Evolutionary conservation across 2,113 vertebrate genomes (phyloP).

Genomic region (Theristicus caerulescens): DNA sequence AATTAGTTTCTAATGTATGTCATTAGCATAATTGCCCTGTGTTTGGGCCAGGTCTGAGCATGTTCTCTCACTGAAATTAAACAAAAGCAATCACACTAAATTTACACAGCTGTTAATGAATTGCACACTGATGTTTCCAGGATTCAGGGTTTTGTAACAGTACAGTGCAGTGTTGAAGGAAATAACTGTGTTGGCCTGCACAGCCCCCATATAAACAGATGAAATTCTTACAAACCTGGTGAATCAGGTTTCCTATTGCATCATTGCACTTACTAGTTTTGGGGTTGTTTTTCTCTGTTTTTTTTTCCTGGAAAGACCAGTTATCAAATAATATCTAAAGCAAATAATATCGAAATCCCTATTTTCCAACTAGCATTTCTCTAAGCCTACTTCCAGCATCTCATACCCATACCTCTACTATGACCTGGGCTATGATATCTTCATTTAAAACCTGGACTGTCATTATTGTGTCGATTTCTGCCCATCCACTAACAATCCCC

Average conservation of each 20-base stretch:
- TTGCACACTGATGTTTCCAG: fast-evolving
- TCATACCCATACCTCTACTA: not conserved
- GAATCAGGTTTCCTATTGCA: fast-evolving
- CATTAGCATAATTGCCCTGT: not conserved
- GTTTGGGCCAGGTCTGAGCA: not conserved
- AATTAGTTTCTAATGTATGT: not conserved
- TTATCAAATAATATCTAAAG: not conserved
- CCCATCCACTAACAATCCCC: not conserved
- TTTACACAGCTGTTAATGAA: not conserved
- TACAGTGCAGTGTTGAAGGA: not conserved
- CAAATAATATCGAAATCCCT: not conserved
- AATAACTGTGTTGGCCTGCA: not conserved
- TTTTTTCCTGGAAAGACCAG: not conserved
- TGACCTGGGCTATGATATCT: not conserved
- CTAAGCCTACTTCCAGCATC: not conserved
- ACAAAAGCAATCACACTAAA: not conserved
- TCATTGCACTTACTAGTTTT: not conserved
- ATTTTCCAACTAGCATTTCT: not conserved
- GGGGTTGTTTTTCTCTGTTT: fast-evolving
- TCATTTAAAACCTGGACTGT: not conserved
- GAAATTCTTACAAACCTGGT: fast-evolving
- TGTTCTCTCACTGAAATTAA: not conserved
- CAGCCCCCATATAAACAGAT: not conserved
- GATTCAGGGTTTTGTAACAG: not conserved
- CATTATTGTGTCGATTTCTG: not conserved